Evolutionary conservation across 1,140 invertebrate species (phyloP), one percentile per base, ranked within the genome.

Genomic region (Trialeurodes vaporariorum): DNA sequence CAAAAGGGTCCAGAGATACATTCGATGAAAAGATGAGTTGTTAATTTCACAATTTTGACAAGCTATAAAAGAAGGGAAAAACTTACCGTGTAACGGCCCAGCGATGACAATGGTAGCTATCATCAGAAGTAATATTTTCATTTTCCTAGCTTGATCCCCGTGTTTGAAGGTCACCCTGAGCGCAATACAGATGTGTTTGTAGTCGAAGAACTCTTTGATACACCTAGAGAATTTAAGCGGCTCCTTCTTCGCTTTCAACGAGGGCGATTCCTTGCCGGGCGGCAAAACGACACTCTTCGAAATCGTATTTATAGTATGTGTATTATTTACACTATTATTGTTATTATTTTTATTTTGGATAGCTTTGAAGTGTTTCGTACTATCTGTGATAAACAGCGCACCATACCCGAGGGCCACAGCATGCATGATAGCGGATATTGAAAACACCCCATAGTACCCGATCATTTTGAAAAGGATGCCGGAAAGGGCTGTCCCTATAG

Each of bases 81-180:
- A 40, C 84, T 84, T 75, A 89, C 88, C 89, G 71, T 91, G 88
- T 77, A 91, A 83, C 0, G 89, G 89, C 63, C 89, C 89, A 70
- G 91, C 89, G 64, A 91, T 87, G 17, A 91, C 88, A 83, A 89
- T 90, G n/a, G 90, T 83, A 27, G 89, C 86, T 27, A 91, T 77
- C 81, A 91, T 89, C 2, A 92, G 79, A 73, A 90, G 83, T 66
- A 88, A 83, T 22, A 91, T 87, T 49, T 88, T 81, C 68, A 85
- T 80, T 68, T 85, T 82, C 0, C 89, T 75, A 71, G 90, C 88
- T 70, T 88, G 86, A 11, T 84, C 84, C 1, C 88, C 88, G 34
- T 81, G 78, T 72, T 88, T 90, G 76, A 91, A 91, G 0, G 87
- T 87, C 2, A 91, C 88, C 59, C 83, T 81, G 70, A 92, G 83